Conservation (phyloP, 2,797 vertebrate genomes). For the Discoglossus pictus region DNA sequence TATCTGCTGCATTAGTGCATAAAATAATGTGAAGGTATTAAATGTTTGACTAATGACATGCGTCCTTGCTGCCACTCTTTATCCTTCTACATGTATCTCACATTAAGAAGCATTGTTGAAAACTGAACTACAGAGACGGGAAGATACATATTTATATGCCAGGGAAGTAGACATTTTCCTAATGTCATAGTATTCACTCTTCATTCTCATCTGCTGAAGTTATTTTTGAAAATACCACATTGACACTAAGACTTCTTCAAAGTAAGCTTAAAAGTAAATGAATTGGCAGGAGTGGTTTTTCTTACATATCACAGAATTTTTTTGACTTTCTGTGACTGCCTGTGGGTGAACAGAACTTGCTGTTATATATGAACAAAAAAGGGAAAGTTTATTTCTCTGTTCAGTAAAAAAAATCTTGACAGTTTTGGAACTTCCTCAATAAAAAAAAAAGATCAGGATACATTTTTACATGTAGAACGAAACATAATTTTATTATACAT, state of each 20-base stretch:
- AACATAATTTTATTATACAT: too few species aligned
- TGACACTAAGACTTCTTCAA: constrained; percentile 51
- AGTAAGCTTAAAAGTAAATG: constrained; percentile 39
- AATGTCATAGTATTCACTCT: constrained; percentile 39
- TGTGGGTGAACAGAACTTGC: constrained; percentile 35
- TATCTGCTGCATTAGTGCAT: constrained; percentile 2
- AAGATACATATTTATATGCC: constrained; percentile 38
- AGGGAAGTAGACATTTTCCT: constrained; percentile 23
- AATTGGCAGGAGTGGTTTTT: constrained; percentile 41
- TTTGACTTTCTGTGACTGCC: constrained; percentile 34
- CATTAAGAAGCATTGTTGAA: constrained; percentile 39
- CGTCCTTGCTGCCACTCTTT: constrained; percentile 26
- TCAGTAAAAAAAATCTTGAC: constrained; percentile 34
- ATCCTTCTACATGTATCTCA: constrained; percentile 32
- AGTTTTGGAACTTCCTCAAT: constrained; percentile 39
- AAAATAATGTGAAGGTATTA: constrained; percentile 40
- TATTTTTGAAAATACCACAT: constrained; percentile 43
- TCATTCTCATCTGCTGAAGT: constrained; percentile 37
- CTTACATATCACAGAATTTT: constrained; percentile 36
- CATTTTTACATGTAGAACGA: neutral
- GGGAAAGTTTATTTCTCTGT: constrained; percentile 28
- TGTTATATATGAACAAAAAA: constrained; percentile 45
- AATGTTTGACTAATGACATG: constrained; percentile 24
- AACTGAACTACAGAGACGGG: constrained; percentile 38
- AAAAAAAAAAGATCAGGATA: constrained; percentile 19